Base-by-base conservation (phyloP, 1,140 invertebrate genomes). In the Orussus abietinus region DNA sequence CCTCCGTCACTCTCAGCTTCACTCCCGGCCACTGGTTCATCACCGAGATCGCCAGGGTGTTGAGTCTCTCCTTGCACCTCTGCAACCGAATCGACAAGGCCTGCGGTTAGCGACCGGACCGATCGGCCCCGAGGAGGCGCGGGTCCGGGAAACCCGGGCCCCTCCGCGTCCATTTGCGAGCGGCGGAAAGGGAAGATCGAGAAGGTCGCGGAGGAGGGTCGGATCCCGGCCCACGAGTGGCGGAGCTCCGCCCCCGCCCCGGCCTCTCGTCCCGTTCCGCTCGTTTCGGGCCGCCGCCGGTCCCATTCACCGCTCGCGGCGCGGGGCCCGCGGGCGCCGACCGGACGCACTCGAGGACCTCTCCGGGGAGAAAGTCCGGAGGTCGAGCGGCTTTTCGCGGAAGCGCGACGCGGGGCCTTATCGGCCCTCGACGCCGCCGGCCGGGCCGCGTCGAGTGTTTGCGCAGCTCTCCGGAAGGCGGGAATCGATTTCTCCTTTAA, bases 21-120 rank as follows among this genome's bases (percentile, higher is more conserved):
- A 96, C 84, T 13, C 90, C 90, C 0, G 92, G 92, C 94, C 94
- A 98, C 64, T 94, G 90, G 74, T 96, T 96, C 90, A 96, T 95
- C 62, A 98, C 94, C 43, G 88, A 91, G 61, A 96, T 92, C 14
- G 94, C 92, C 59, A 98, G 69, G 5, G 86, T 92, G 68, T 96
- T 93, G 42, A 97, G 71, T 67, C 93, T 96, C 69, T 97, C 93
- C 69, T 93, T 94, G 69, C 91, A 94, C 59, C 92, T 82, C 94
- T 97, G 81, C 12, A 83, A 68, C 26, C 53, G 55, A 42, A n/a
- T n/a, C n/a, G n/a, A n/a, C n/a, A n/a, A n/a, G n/a, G n/a, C n/a
- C n/a, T n/a, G n/a, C n/a, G n/a, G n/a, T n/a, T n/a, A n/a, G n/a
- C n/a, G n/a, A n/a, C n/a, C n/a, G n/a, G n/a, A n/a, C n/a, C n/a